These are phyloP conservation scores for Argya squamiceps DNA, from an alignment of 2,797 vertebrate species.

Conservation along the genomic window DNA sequence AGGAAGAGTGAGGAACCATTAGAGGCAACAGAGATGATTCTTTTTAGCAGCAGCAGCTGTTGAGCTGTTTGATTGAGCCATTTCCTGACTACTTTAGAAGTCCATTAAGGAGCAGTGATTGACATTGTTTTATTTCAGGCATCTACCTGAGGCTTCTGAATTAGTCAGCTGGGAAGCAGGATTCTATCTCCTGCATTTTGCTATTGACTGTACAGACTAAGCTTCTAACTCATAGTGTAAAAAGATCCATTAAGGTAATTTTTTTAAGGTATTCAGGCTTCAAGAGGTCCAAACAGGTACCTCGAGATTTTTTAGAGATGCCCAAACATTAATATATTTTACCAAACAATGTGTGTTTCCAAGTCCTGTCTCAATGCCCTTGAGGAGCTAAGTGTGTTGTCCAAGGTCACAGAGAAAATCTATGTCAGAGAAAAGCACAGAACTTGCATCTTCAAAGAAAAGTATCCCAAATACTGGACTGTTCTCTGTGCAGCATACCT, in stretches of 20 bases:
- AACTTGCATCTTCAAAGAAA: background rate
- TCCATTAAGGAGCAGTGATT: constrained; percentile 57
- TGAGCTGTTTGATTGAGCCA: constrained; percentile 24
- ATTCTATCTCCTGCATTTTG: background rate
- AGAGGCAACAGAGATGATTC: background rate
- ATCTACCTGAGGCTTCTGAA: constrained; percentile 50
- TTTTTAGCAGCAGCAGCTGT: constrained; percentile 8
- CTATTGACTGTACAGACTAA: background rate
- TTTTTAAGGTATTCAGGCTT: background rate
- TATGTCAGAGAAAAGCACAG: background rate
- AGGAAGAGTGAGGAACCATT: background rate
- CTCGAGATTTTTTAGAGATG: background rate
- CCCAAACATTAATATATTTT: background rate
- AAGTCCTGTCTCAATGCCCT: background rate
- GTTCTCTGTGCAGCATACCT: background rate
- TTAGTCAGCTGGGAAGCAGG: constrained; percentile 23
- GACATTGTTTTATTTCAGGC: constrained; percentile 35
- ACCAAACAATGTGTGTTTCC: background rate
- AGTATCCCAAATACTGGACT: background rate
- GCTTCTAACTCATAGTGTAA: background rate
- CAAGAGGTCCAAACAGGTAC: background rate
- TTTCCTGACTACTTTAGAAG: constrained; percentile 53
- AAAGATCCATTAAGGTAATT: background rate
- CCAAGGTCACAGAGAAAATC: background rate
- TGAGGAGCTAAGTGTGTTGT: background rate